Evolutionary conservation across 2,888 invertebrate genomes (phyloP).

Genomic region (Scaptodrosophila latifasciaeformis): DNA sequence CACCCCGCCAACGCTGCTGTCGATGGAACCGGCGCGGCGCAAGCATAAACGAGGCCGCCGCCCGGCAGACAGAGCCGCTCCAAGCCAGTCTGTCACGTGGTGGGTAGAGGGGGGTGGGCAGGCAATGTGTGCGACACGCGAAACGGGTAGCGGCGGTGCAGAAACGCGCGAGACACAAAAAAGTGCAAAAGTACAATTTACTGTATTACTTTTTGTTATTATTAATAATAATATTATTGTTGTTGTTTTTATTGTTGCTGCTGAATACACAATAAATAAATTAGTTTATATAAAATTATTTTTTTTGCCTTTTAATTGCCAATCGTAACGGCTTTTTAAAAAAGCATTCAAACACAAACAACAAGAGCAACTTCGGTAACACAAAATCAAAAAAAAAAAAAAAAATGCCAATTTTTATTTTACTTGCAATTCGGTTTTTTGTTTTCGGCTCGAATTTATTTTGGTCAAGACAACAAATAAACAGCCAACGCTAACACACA

Average conservation of each 20-base stretch:
- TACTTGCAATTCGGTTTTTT: slow-evolving; percentile 26
- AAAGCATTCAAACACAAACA: slow-evolving; percentile 14
- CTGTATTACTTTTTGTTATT: neutral
- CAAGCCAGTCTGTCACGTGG: slow-evolving; percentile 36
- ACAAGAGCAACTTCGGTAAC: slow-evolving; percentile 1
- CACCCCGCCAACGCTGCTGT: slow-evolving; percentile 3
- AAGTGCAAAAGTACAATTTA: neutral
- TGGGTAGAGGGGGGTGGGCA: too few species aligned
- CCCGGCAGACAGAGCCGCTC: slow-evolving; percentile 19
- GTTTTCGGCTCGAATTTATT: slow-evolving; percentile 36
- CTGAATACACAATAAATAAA: slow-evolving; percentile 23
- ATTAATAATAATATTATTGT: slow-evolving; percentile 1
- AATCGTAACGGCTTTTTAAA: too few species aligned
- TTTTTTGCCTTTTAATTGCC: slow-evolving; percentile 25
- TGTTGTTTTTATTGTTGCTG: neutral
- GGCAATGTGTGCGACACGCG: slow-evolving; percentile 47
- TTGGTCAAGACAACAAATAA: slow-evolving; percentile 57
- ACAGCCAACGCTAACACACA: slow-evolving; percentile 20
- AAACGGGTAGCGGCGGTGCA: slow-evolving; percentile 18
- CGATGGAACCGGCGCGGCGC: neutral
- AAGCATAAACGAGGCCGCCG: slow-evolving; percentile 27
- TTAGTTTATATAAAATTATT: slow-evolving; percentile 9
- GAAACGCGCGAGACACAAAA: neutral
- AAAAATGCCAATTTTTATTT: slow-evolving; percentile 43
- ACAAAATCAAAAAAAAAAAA: slow-evolving; percentile 1